Percentiles rank a stretch among this genome's conserved stretches.
phyloP scores from a whole-genome alignment of 2,888 invertebrate species.

The Unio pictorum region DNA sequence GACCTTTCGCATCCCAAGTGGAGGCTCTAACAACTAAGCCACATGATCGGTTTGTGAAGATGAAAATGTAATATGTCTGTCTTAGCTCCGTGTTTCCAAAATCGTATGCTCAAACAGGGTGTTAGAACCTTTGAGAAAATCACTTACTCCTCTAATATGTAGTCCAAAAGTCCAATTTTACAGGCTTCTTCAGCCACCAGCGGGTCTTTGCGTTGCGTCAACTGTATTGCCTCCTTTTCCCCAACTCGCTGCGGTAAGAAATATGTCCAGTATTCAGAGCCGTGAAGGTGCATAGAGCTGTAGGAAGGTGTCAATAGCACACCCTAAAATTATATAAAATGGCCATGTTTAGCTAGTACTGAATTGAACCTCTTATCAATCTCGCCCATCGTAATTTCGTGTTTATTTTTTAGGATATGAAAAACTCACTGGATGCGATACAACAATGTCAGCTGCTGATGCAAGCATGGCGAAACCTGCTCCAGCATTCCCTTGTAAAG shows the following conservation, averaged over 20 bases:
- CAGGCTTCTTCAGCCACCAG: conserved; percentile 3
- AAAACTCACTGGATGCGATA: conserved; percentile 12
- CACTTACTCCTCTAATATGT: conserved; percentile 2
- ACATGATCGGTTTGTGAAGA: no score
- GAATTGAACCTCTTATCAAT: no score
- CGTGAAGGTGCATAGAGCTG: conserved; percentile 22
- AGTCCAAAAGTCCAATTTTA: conserved; percentile 4
- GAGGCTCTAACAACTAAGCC: no score
- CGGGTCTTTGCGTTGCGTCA: neutral
- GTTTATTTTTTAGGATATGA: no score
- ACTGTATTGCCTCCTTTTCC: conserved; percentile 3
- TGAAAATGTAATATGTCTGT: no score
- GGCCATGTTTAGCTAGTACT: neutral
- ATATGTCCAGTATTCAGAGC: conserved; percentile 25
- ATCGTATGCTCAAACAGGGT: no score
- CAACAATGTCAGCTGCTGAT: conserved; percentile 12
- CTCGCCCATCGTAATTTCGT: no score
- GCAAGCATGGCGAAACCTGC: conserved; percentile 27
- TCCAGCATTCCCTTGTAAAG: conserved; percentile 15
- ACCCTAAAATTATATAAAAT: conserved; percentile 11
- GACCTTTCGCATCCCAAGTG: no score
- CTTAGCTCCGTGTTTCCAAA: no score
- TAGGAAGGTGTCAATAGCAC: conserved; percentile 21
- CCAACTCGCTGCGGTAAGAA: conserved; percentile 23
- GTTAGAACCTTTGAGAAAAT: neutral